Evolutionary conservation across 2,888 invertebrate species (phyloP).

Genomic region (Synanthedon formicaeformis): DNA sequence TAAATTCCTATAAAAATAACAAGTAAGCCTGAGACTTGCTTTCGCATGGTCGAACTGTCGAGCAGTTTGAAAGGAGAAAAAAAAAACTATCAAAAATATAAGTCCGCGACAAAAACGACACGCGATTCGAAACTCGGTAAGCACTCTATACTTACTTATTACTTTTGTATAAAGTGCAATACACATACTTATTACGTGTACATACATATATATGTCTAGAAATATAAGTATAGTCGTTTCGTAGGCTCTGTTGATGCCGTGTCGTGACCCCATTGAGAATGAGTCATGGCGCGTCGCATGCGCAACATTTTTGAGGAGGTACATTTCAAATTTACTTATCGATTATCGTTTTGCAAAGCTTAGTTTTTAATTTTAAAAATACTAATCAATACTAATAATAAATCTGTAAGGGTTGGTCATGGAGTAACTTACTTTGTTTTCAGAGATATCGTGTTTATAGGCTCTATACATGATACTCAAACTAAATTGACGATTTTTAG

Average conservation of each 20-base stretch:
- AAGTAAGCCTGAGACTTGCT: too few species aligned
- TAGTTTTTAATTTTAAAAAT: too few species aligned
- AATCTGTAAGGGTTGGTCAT: too few species aligned
- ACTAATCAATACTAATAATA: too few species aligned
- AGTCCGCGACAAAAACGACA: slow-evolving; percentile 18
- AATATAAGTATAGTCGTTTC: slow-evolving; percentile 17
- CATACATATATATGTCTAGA: slow-evolving; percentile 13
- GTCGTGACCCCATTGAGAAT: slow-evolving; percentile 67
- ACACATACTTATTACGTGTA: not conserved
- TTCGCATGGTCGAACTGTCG: too few species aligned
- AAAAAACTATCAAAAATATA: slow-evolving; percentile 25
- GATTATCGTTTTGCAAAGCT: too few species aligned
- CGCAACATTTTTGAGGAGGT: slow-evolving; percentile 47
- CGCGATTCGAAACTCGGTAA: slow-evolving; percentile 57
- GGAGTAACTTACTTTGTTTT: too few species aligned
- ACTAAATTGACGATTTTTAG: too few species aligned
- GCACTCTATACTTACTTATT: slow-evolving; percentile 15
- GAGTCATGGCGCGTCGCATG: slow-evolving; percentile 62
- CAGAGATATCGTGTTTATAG: too few species aligned
- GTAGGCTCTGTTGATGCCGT: slow-evolving; percentile 21
- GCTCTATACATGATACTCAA: too few species aligned
- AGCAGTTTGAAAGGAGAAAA: not conserved
- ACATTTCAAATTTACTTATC: slow-evolving; percentile 48
- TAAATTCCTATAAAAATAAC: too few species aligned
- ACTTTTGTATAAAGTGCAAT: slow-evolving; percentile 20